A percentile compares a stretch with the other conserved stretches of the same genome.
phyloP scores from a whole-genome alignment of 2,888 invertebrate species.

The Brenthis daphne region DNA sequence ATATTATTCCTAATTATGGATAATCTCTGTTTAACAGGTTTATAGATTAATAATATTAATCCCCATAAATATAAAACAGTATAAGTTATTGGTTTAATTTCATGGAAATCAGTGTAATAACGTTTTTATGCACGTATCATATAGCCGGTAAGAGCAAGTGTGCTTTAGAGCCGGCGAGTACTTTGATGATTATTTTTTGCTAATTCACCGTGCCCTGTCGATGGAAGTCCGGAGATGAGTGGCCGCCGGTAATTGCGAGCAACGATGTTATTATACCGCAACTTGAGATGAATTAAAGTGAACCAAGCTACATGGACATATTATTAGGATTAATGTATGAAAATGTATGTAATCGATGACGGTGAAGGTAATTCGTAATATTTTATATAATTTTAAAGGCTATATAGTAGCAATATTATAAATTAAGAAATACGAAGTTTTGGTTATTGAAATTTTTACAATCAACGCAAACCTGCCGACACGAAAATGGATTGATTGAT shows the following conservation, averaged over 20 bases:
- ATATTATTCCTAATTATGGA: no score
- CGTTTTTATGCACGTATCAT: slow-evolving; percentile 29
- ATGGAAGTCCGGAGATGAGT: slow-evolving; percentile 50
- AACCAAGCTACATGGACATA: slow-evolving; percentile 5
- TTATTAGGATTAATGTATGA: slow-evolving; percentile 22
- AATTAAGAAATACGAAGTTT: no score
- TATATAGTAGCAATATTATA: neutral
- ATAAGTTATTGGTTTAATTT: slow-evolving; percentile 26
- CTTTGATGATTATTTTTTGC: slow-evolving; percentile 52
- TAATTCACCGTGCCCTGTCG: slow-evolving; percentile 51
- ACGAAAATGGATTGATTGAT: no score
- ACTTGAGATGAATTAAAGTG: slow-evolving; percentile 29
- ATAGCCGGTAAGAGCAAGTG: slow-evolving; percentile 24
- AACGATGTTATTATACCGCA: slow-evolving; percentile 37
- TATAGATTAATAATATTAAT: neutral
- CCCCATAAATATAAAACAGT: neutral
- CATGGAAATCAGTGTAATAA: slow-evolving; percentile 35
- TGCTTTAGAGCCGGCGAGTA: slow-evolving; percentile 29
- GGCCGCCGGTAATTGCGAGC: slow-evolving; percentile 44
- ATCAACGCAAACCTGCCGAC: no score
- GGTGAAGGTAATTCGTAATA: slow-evolving; percentile 15
- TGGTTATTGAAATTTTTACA: no score
- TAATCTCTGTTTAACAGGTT: neutral
- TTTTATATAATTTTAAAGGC: slow-evolving; percentile 11
- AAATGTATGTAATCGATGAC: slow-evolving; percentile 26